phyloP scores from a whole-genome alignment of 2,113 vertebrate species.

The Mesitornis unicolor region DNA sequence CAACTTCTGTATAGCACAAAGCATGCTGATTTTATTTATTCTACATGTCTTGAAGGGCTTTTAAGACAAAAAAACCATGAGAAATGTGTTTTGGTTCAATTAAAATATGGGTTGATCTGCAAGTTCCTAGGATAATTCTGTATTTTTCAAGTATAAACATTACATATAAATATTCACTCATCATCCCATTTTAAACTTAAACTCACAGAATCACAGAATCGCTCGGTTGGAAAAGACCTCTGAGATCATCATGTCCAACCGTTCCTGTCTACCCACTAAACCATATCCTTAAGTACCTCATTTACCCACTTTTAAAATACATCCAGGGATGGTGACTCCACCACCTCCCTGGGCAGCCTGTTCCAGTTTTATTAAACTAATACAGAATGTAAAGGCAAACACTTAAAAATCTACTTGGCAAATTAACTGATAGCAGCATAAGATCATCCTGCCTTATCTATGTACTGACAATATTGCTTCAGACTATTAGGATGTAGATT shows the following conservation, averaged over 20 bases:
- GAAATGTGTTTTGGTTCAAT: not conserved
- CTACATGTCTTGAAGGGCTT: not conserved
- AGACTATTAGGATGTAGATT: not conserved
- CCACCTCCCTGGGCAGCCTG: no score
- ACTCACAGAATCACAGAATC: no score
- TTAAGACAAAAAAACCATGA: not conserved
- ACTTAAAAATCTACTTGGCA: not conserved
- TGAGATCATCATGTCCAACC: no score
- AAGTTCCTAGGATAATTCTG: not conserved
- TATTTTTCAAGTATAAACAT: not conserved
- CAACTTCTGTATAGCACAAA: not conserved
- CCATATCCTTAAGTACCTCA: no score
- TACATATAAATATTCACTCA: not conserved
- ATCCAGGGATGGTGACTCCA: no score
- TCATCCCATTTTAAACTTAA: not conserved
- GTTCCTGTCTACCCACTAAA: no score
- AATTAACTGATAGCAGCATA: not conserved
- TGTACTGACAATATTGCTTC: not conserved
- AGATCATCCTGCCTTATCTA: not conserved
- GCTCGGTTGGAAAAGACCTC: no score
- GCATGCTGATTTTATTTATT: not conserved
- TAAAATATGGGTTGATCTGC: not conserved
- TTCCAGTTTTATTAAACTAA: no score
- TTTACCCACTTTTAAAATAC: no score
- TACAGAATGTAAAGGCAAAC: not conserved